Percentiles rank a stretch among this genome's conserved stretches.
phyloP scores from a whole-genome alignment of 2,888 invertebrate species.

The Mythimna pallens region DNA sequence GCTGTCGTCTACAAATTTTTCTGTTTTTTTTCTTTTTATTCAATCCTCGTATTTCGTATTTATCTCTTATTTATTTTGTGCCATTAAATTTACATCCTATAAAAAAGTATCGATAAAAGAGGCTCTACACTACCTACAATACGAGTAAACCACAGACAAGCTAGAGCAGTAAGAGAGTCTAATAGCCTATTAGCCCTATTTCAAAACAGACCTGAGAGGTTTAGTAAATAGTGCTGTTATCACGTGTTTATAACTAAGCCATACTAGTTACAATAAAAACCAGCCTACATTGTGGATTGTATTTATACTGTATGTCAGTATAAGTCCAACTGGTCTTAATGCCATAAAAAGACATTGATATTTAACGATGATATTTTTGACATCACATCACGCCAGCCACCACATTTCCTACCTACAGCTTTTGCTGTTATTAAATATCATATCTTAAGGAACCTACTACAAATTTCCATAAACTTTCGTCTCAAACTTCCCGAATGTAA shows the following conservation, averaged over 20 bases:
- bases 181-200: not conserved
- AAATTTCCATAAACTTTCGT: constrained; percentile 84
- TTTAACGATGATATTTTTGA: not conserved
- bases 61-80: too few species aligned
- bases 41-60: too few species aligned
- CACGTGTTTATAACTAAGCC: not conserved
- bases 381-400: constrained; percentile 4
- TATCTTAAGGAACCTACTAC: constrained; percentile 71
- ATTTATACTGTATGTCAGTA: too few species aligned
- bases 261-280: not conserved
- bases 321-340: not conserved
- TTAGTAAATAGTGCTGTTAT: not conserved
- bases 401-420: constrained; percentile 30
- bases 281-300: too few species aligned
- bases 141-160: not conserved
- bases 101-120: too few species aligned
- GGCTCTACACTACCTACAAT: not conserved
- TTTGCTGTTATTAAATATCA: constrained; percentile 63
- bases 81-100: too few species aligned
- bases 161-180: not conserved
- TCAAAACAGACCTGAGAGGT: too few species aligned
- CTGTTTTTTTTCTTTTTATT: not conserved
- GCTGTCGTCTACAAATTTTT: too few species aligned
- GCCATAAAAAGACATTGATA: not conserved
- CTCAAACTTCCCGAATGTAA: constrained; percentile 85